Evolutionary conservation across 2,888 invertebrate species (phyloP).

Genomic region (Camptogramma bilineatum): DNA sequence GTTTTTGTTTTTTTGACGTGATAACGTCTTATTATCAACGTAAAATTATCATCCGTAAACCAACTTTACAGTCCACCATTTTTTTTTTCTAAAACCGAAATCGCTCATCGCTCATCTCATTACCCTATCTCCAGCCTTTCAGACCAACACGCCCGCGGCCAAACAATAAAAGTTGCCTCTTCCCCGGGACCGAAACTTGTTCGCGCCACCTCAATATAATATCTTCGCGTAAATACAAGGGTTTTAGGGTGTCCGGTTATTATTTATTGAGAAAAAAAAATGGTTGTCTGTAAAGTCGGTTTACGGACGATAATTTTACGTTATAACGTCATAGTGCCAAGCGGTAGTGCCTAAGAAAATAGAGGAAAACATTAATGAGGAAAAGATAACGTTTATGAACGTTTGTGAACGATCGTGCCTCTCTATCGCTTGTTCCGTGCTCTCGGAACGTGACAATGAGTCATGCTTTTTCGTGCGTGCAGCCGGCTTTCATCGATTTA

Average conservation of each 20-base stretch:
- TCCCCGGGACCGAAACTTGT: constrained; percentile 41
- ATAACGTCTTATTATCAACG: not conserved
- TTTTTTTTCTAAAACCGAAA: too few species aligned
- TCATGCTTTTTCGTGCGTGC: too few species aligned
- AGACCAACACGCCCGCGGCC: constrained; percentile 45
- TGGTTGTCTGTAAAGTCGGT: too few species aligned
- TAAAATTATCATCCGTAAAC: not conserved
- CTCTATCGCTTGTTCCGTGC: too few species aligned
- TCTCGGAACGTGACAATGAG: too few species aligned
- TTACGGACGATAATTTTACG: too few species aligned
- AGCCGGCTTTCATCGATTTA: too few species aligned
- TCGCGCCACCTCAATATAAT: constrained; percentile 39
- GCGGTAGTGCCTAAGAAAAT: too few species aligned
- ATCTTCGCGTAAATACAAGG: constrained; percentile 34
- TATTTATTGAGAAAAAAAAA: not conserved
- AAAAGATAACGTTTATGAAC: too few species aligned
- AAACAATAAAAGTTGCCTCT: constrained; percentile 55
- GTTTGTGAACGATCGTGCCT: too few species aligned
- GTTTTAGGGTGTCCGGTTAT: not conserved
- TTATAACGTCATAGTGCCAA: too few species aligned
- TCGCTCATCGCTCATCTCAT: constrained; percentile 14
- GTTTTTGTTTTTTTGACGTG: not conserved
- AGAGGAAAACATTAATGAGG: too few species aligned
- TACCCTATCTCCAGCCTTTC: constrained; percentile 5
- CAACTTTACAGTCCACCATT: not conserved